Evolutionary conservation across 2,888 invertebrate species (phyloP), one percentile per base, ranked within the genome.

Genomic region (Apodemia hepburni): DNA sequence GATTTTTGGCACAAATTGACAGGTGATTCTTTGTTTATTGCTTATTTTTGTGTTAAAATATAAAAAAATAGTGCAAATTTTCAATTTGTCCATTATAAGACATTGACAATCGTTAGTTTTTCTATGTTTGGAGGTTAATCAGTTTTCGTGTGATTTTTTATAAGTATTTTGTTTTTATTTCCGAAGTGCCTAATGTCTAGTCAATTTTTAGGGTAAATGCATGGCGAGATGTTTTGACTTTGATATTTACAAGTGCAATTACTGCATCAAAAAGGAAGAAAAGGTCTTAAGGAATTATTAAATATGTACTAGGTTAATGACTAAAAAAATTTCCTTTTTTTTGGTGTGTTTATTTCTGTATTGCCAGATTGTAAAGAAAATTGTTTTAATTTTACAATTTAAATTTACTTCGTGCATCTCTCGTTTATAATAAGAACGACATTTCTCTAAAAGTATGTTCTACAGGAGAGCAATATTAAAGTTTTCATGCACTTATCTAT

Each of bases 131-230:
- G 42, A 42, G 15, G 42, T 15, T n/a, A 15, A 42, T 42, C n/a
- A 6, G 54, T 54, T 54, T 54, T 54, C 27, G 54, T 54, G 54
- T 54, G 57, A 29, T 57, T 57, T 57, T 42, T 57, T 6, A 57
- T 57, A 29, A 15, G 22, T 54, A 27, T 47, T 47, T 47, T 17
- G 17, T 27, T 27, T 57, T 57, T 57, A 15, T 29, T 57, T 57
- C n/a, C n/a, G 27, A 57, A 57, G 27, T 57, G 57, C 27, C 57
- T 57, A 57, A 57, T 29, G 57, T 57, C 57, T 57, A 57, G 57
- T 57, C 57, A 57, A 57, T 57, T 57, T 29, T 8, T 57, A 57
- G 27, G 22, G 54, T 57, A 12, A 57, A 57, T 29, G 27, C 27
- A 22, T 57, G 54, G 54, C 29, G 27, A 57, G 54, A 29, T 15